A percentile compares a stretch with the other conserved stretches of the same genome.
Evolutionary conservation across 2,797 vertebrate species (phyloP).

Genomic region (Sebastolobus alascanus): DNA sequence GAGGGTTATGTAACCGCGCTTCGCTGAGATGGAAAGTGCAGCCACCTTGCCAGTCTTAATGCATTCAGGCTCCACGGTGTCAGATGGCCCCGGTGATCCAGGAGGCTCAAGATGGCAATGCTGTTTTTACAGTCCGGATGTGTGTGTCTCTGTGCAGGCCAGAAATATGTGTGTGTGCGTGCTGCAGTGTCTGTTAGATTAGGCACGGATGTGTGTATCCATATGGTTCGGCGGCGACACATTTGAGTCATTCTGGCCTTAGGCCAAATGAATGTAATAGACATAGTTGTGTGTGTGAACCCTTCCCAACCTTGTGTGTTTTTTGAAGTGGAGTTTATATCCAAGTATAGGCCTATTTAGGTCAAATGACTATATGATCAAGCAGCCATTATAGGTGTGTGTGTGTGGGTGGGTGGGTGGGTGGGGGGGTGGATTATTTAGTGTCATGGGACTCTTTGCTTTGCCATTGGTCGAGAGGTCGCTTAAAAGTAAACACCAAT

Average conservation of each 20-base stretch:
- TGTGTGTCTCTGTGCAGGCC: slow-evolving; percentile 50
- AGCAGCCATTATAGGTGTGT: neutral
- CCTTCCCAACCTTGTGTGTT: slow-evolving; percentile 23
- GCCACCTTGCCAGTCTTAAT: slow-evolving; percentile 70
- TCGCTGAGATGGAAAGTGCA: slow-evolving; percentile 57
- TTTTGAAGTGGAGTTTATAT: slow-evolving; percentile 28
- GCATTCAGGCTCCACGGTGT: slow-evolving; percentile 67
- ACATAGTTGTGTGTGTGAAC: slow-evolving; percentile 19
- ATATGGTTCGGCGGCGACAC: slow-evolving; percentile 71
- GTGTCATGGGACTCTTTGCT: slow-evolving; percentile 42
- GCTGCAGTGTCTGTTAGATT: slow-evolving; percentile 65
- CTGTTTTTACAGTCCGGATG: slow-evolving; percentile 65
- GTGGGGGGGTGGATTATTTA: slow-evolving; percentile 33
- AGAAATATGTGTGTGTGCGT: slow-evolving; percentile 36
- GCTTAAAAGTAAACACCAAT: slow-evolving; percentile 79
- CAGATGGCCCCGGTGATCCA: slow-evolving; percentile 71
- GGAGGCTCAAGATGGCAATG: slow-evolving; percentile 73
- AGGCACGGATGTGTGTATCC: slow-evolving; percentile 60
- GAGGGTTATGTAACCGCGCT: slow-evolving; percentile 69
- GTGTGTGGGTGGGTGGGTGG: too few relatives aligned
- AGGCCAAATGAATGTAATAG: slow-evolving; percentile 61
- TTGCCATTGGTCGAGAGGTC: slow-evolving; percentile 67
- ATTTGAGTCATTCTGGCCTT: slow-evolving; percentile 72
- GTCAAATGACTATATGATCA: neutral
- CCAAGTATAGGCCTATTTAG: neutral